Evolutionary conservation across 1,140 invertebrate species (phyloP), one percentile per base, ranked within the genome.

Genomic region (Anadara kagoshimensis): DNA sequence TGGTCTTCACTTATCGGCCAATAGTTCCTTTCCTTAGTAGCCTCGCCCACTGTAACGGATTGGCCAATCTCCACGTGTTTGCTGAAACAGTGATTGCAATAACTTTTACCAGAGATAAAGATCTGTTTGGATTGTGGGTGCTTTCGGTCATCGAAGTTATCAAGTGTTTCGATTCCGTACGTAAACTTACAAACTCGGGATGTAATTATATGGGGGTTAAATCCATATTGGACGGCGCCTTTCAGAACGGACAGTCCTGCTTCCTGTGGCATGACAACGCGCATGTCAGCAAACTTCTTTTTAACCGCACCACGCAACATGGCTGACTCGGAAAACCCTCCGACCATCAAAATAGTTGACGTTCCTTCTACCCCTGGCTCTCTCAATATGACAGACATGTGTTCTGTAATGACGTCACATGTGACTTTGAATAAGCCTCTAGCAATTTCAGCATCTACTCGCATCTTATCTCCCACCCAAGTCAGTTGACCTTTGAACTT

Each of bases 251-350:
- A 47, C 12, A 67, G 51, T 8, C 63, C 69, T 4, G 69, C 58
- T 10, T 69, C 65, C 1, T 43, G 14, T 16, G 75, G 65, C 14
- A 72, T 53, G 11, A 76, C 56, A 4, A 76, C 29, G 16, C 47
- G 24, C 11, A 54, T 41, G 12, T 45, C 20, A 3, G 58, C 4
- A 41, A 72, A 73, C 5, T 20, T 49, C 47, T 44, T 64, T 57
- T 58, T 61, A 1, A 76, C 56, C 10, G 58, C 59, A 63, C 69
- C 29, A 16, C 61, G 58, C 10, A 76, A 41, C 29, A 76, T 45
- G 0, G 43, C 51, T 0, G 75, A 76, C 45, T 76, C 75, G 26
- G 75, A 68, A 47, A 64, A 76, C 7, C 65, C 75, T 16, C 75
- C 75, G 1, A 76, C 75, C 64, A 76, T 62, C 8, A 76, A 26